These are phyloP conservation scores for Leptocoma aspasia DNA, from an alignment of 2,113 vertebrate genomes.

Conservation along the genomic window DNA sequence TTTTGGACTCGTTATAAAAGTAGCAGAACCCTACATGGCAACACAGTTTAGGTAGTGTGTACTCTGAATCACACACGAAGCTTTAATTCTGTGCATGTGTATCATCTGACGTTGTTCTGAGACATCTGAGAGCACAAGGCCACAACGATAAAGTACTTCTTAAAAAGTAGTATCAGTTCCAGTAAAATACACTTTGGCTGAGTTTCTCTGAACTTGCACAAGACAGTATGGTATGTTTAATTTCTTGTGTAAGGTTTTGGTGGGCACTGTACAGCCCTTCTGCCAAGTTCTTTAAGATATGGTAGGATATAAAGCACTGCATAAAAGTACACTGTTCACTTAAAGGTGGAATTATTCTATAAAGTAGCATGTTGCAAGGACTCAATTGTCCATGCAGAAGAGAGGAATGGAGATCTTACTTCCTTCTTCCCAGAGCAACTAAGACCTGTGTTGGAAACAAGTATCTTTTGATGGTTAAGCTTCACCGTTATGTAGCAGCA, in stretches of 20 bases:
- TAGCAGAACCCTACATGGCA: neutral
- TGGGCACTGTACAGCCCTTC: neutral
- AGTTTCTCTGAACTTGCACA: neutral
- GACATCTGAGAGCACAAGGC: neutral
- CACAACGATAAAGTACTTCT: neutral
- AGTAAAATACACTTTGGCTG: neutral
- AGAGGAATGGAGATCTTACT: neutral
- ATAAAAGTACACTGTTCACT: neutral
- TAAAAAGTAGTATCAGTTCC: neutral
- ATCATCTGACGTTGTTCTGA: neutral
- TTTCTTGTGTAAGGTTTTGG: neutral
- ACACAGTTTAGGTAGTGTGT: neutral
- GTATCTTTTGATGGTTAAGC: neutral
- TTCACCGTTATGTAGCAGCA: neutral
- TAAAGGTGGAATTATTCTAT: neutral
- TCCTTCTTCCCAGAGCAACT: neutral
- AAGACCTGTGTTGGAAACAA: neutral
- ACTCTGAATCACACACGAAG: neutral
- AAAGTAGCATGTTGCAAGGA: neutral
- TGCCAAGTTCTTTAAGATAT: neutral
- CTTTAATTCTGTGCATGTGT: neutral
- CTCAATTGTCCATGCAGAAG: neutral
- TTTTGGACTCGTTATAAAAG: neutral
- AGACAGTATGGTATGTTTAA: neutral
- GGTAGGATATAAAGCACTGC: neutral